phyloP scores from a whole-genome alignment of 2,797 vertebrate species.

The Nannoperca australis region DNA sequence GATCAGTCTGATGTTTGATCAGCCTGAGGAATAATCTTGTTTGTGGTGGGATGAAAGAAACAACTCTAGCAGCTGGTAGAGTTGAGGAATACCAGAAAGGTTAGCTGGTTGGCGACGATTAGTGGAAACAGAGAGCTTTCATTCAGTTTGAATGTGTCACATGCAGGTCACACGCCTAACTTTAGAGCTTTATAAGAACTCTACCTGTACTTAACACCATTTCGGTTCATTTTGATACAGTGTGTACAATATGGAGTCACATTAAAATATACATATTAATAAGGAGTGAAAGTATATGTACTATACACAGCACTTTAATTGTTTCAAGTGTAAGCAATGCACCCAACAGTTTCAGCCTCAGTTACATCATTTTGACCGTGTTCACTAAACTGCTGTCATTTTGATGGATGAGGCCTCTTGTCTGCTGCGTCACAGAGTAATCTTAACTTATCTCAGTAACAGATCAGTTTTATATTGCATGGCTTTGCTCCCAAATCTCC shows the following conservation, averaged over 20 bases:
- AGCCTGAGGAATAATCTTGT: slow-evolving; percentile 38
- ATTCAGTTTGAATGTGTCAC: slow-evolving; percentile 14
- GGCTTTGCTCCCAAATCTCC: slow-evolving; percentile 46
- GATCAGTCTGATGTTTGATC: slow-evolving; percentile 33
- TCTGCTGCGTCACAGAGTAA: slow-evolving; percentile 25
- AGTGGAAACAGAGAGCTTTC: slow-evolving; percentile 7
- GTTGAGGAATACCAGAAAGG: slow-evolving; percentile 16
- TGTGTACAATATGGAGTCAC: background rate
- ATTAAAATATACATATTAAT: background rate
- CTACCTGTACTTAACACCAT: background rate
- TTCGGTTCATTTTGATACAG: too few species aligned
- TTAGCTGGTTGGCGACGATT: background rate
- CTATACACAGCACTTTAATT: background rate
- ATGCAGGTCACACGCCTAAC: background rate
- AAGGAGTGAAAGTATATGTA: background rate
- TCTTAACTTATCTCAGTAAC: slow-evolving; percentile 18
- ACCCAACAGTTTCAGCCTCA: background rate
- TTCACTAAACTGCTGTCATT: slow-evolving; percentile 32
- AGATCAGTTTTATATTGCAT: slow-evolving; percentile 25
- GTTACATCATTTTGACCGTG: slow-evolving; percentile 17
- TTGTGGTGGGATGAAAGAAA: slow-evolving; percentile 47
- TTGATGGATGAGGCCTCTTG: slow-evolving; percentile 46
- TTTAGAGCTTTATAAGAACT: slow-evolving; percentile 5
- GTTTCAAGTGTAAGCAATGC: background rate
- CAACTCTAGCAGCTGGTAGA: slow-evolving; percentile 17